These are phyloP conservation scores for Bambusicola thoracicus DNA, from an alignment of 2,113 vertebrate species.

Conservation along the genomic window DNA sequence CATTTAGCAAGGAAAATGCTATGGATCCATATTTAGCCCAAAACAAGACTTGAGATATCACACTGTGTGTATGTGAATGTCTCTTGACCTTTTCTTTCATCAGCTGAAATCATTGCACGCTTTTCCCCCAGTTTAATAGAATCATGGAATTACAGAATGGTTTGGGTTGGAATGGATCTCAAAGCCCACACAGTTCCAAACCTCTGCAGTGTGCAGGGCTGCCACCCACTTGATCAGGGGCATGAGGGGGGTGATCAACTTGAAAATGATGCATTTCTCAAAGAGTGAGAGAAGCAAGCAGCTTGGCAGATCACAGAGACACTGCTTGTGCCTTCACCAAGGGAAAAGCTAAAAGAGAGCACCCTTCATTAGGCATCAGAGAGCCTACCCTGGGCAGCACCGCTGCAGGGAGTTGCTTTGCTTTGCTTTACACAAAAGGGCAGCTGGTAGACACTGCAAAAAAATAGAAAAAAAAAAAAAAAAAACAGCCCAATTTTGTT, in stretches of 20 bases:
- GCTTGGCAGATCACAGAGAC: not conserved
- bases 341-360: not conserved
- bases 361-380: not conserved
- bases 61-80: not conserved
- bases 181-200: not conserved
- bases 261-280: not conserved
- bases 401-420: not conserved
- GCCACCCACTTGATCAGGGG: too few relatives aligned
- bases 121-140: not conserved
- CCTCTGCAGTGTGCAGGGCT: not conserved
- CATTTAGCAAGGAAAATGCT: not conserved
- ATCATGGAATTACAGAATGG: not conserved
- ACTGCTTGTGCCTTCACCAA: accelerated
- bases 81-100: not conserved
- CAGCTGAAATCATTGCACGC: not conserved
- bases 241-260: not conserved
- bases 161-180: not conserved
- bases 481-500: not conserved
- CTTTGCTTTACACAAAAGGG: accelerated
- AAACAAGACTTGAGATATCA: not conserved
- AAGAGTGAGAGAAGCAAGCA: not conserved
- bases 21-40: not conserved
- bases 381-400: not conserved
- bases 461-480: too few relatives aligned
- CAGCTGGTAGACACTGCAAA: not conserved